Evolutionary conservation across 2,113 vertebrate genomes (phyloP).

Genomic region (Caranx melampygus): DNA sequence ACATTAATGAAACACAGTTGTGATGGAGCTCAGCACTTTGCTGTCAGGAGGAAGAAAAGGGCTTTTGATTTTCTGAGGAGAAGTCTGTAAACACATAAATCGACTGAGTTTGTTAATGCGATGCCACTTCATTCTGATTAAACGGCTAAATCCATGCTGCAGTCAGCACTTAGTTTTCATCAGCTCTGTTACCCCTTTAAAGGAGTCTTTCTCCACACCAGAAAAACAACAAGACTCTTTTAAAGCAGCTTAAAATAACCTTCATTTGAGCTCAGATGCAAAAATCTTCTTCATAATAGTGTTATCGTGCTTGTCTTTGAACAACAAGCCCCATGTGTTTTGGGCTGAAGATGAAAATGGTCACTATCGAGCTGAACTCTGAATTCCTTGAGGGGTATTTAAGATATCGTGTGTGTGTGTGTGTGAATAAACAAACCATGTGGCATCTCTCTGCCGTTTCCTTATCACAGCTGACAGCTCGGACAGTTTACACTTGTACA

Average conservation of each 20-base stretch:
- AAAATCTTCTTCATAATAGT: background rate
- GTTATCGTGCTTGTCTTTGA: background rate
- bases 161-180: background rate
- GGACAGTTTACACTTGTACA: background rate
- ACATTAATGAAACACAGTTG: background rate
- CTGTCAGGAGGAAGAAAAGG: background rate
- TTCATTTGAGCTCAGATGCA: background rate
- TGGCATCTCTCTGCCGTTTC: background rate
- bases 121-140: too few species aligned
- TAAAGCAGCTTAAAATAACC: background rate
- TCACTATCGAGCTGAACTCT: background rate
- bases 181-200: background rate
- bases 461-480: conserved; percentile 12
- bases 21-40: background rate
- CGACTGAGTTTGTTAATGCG: too few species aligned
- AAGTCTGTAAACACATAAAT: background rate
- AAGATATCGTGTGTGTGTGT: background rate
- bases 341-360: background rate
- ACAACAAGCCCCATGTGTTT: background rate
- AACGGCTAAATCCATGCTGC: too few species aligned
- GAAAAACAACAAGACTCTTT: background rate
- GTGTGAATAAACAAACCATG: background rate
- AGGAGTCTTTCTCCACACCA: background rate
- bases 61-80: background rate
- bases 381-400: background rate